phyloP scores from a whole-genome alignment of 1,140 invertebrate species.

The Ditylenchus dipsaci region DNA sequence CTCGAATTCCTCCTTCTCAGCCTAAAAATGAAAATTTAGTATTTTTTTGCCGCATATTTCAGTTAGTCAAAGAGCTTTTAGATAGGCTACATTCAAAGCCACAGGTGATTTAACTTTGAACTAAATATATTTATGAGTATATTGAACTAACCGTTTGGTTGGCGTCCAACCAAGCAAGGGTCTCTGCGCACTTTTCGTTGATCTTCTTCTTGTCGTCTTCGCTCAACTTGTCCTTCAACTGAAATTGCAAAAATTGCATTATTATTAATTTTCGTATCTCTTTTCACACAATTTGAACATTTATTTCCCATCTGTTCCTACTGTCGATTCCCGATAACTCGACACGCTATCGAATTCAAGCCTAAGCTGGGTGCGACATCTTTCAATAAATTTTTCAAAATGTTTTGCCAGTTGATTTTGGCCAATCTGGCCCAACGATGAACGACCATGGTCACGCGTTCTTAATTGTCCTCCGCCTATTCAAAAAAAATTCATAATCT shows the following conservation, averaged over 20 bases:
- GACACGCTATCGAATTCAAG: too few species aligned
- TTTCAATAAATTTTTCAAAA: not conserved
- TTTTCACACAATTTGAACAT: not conserved
- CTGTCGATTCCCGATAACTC: too few species aligned
- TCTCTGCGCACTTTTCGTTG: constrained; percentile 83
- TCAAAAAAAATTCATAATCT: too few species aligned
- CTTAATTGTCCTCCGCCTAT: too few species aligned
- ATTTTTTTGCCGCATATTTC: too few species aligned
- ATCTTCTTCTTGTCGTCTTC: constrained; percentile 80
- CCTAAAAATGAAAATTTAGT: constrained; percentile 52
- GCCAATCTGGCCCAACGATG: not conserved
- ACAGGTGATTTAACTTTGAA: too few species aligned
- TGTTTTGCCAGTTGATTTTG: not conserved
- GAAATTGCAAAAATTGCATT: constrained; percentile 16
- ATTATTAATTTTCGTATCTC: not conserved
- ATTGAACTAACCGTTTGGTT: constrained; percentile 69
- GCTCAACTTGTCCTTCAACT: constrained; percentile 66
- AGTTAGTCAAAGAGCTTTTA: too few species aligned
- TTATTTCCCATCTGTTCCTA: too few species aligned
- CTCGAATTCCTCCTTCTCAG: constrained; percentile 87
- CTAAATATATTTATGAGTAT: too few species aligned
- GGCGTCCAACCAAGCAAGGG: constrained; percentile 86
- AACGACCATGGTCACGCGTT: too few species aligned
- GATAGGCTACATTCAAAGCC: too few species aligned
- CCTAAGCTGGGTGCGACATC: not conserved